Conservation (phyloP, 2,797 vertebrate genomes). For the Schizothorax lantsangensis region DNA sequence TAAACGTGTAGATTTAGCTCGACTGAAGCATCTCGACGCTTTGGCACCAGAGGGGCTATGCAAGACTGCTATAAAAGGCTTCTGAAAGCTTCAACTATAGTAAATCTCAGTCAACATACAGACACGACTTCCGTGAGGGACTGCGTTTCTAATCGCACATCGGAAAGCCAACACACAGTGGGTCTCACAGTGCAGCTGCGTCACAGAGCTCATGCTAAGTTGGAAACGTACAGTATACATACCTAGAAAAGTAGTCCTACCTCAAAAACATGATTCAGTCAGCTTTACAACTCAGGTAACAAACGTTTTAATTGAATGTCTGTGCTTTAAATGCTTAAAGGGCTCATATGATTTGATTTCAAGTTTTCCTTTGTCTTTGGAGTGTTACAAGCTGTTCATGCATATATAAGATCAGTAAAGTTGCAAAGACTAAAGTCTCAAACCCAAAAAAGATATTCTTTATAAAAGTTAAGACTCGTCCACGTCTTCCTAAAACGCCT, state of each 20-base stretch:
- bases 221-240: slow-evolving; percentile 7
- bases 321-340: not conserved
- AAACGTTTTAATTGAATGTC: not conserved
- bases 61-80: slow-evolving; percentile 36
- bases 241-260: not conserved
- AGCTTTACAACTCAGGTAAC: not conserved
- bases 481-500: too few species aligned
- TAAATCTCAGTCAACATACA: slow-evolving; percentile 15
- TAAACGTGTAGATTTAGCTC: slow-evolving; percentile 64
- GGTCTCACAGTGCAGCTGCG: slow-evolving; percentile 2
- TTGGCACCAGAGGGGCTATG: slow-evolving; percentile 42
- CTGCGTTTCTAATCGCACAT: not conserved
- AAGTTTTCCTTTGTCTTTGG: not conserved
- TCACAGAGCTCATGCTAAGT: slow-evolving; percentile 15
- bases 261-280: not conserved
- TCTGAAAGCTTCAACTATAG: not conserved
- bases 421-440: too few species aligned
- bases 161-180: not conserved
- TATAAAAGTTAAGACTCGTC: too few species aligned
- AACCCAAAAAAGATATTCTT: too few species aligned
- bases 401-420: too few species aligned
- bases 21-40: slow-evolving; percentile 62
- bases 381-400: too few species aligned
- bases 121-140: not conserved
- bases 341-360: too few species aligned